Conservation (phyloP, 2,888 invertebrate genomes). For the Pemphredon lugubris region DNA sequence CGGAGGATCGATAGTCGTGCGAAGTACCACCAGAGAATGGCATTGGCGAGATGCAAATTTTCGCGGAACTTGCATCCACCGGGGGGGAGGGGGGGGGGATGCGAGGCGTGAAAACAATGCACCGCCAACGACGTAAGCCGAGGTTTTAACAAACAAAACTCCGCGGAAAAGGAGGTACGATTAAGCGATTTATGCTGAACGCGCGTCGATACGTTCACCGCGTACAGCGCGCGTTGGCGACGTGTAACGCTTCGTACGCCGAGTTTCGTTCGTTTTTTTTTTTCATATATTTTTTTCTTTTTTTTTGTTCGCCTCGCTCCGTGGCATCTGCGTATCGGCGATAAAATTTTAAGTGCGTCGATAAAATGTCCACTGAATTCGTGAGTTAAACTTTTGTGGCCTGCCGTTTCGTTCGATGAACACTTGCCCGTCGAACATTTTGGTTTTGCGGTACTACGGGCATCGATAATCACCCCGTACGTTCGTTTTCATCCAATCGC, state of each 20-base stretch:
- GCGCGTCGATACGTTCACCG: constrained; percentile 4
- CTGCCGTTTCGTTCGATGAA: too few relatives aligned
- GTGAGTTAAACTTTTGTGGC: too few relatives aligned
- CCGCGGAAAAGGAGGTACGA: constrained; percentile 54
- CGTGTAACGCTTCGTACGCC: background rate
- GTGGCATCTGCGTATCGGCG: too few relatives aligned
- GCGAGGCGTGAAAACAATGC: constrained; percentile 48
- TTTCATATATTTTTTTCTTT: too few relatives aligned
- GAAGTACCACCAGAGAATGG: constrained; percentile 37
- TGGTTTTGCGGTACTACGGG: too few relatives aligned
- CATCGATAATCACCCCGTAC: too few relatives aligned
- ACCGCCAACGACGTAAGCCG: constrained; percentile 38
- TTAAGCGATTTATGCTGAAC: constrained; percentile 57
- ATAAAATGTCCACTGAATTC: too few relatives aligned
- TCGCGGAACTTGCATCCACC: constrained; percentile 35
- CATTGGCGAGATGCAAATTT: constrained; percentile 54
- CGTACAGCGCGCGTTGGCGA: background rate
- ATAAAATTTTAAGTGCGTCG: too few relatives aligned
- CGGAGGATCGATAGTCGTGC: constrained; percentile 25
- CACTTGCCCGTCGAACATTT: too few relatives aligned
- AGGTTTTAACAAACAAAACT: constrained; percentile 36
- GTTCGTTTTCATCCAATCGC: too few relatives aligned
- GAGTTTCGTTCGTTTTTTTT: background rate
- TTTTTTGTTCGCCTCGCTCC: too few relatives aligned
- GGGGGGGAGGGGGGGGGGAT: too few relatives aligned